phyloP scores from a whole-genome alignment of 2,113 vertebrate species.

The Tyrannus savana region DNA sequence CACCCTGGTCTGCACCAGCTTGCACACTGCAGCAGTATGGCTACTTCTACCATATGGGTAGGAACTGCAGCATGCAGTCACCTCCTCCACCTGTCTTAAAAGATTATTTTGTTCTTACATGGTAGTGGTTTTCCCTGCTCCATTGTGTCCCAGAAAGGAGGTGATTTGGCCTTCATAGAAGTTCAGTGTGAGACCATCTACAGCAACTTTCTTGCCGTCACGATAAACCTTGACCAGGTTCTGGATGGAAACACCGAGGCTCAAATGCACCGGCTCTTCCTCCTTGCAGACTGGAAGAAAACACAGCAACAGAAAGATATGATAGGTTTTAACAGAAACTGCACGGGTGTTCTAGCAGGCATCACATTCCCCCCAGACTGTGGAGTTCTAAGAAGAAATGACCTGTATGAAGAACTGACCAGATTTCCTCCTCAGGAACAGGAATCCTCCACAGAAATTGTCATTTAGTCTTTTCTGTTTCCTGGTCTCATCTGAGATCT shows the following conservation, averaged over 20 bases:
- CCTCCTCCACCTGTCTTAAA: background rate
- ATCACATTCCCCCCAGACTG: background rate
- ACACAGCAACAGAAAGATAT: background rate
- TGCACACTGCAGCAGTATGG: background rate
- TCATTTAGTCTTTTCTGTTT: background rate
- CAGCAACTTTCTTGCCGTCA: slow-evolving; percentile 92
- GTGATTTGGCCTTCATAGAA: slow-evolving; percentile 98
- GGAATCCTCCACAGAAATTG: background rate
- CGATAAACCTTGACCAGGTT: slow-evolving; percentile 95
- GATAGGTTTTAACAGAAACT: background rate
- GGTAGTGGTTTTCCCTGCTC: slow-evolving; percentile 97
- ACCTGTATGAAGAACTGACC: background rate
- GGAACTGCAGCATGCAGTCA: background rate
- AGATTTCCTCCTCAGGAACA: background rate
- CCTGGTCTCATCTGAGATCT: background rate
- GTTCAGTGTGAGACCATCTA: slow-evolving; percentile 92
- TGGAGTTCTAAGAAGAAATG: background rate
- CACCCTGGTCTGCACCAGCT: background rate
- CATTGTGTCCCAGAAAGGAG: slow-evolving; percentile 96
- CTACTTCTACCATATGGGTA: background rate
- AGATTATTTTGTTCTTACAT: slow-evolving; percentile 82
- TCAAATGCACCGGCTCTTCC: slow-evolving; percentile 90
- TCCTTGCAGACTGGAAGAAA: slow-evolving; percentile 86
- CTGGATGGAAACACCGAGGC: slow-evolving; percentile 92
- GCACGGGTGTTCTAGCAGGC: background rate